Evolutionary conservation across 2,888 invertebrate species (phyloP), one percentile per base, ranked within the genome.

Genomic region (Cerastis rubricosa): DNA sequence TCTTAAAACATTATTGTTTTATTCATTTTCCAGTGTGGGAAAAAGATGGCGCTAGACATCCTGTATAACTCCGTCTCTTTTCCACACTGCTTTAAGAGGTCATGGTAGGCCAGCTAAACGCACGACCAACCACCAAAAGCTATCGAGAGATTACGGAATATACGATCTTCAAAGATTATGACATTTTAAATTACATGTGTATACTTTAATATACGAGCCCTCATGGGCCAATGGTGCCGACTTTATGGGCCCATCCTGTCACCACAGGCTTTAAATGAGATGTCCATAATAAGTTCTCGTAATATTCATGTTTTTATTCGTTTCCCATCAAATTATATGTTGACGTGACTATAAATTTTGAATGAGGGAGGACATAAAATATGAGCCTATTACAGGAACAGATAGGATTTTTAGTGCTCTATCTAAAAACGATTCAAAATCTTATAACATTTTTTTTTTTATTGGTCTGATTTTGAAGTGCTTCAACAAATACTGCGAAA

Each of bases 231-330:
- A 59, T 35, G 47, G 51, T 64, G 35, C 72, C 74, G 49, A 73
- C 22, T 80, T 82, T 82, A 82, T 84, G 85, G 40, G 25, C 68
- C 75, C 45, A 84, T 74, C 54, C 68, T 80, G 85, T 80, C 76
- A 84, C 82, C 82, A 71, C 81, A 63, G 64, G 59, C 61, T 75
- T 71, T 57, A 84, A 82, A 82, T 80, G 59, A 72, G 51, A 72
- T 69, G 6, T 51, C 40, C 35, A 57, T 76, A 79, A 72, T 72
- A 84, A 79, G 72, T 74, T 70, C 74, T 57, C 85, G 61, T 82
- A 78, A 70, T 66, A 70, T 68, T 81, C 65, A 71, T 67, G 49
- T 71, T 57, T 85, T 78, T 75, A 85, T 76, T 86, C 63, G 74
- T 73, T 75, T 66, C 75, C 73, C 74, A 76, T 80, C 66, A 76